Base-by-base conservation (phyloP, 2,888 invertebrate species). In the Epirrhoe alternata region DNA sequence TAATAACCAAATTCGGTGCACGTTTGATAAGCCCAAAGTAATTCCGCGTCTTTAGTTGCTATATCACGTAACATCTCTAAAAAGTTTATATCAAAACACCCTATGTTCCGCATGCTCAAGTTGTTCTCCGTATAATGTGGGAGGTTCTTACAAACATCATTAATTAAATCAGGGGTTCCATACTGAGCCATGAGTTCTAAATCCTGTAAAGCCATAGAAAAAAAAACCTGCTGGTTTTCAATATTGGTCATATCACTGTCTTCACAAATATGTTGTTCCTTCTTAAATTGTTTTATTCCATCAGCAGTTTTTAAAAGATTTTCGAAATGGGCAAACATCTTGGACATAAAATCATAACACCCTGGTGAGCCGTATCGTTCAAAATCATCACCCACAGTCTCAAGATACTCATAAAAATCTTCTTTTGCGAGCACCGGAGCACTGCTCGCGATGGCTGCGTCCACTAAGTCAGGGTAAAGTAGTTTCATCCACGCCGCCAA, bases 1-100 rank as follows among this genome's bases (percentile, higher is more conserved):
- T 93, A 97, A 80, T 95, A 97, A 33, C 96, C 96, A 78, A 95
- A 97, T 86, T 97, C 97, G 4, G 95, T 95, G 84, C 97, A 97
- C 0, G 96, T 96, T 85, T 97, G 97, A 80, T 96, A 96, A 0
- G 87, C 88, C 97, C 97, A 97, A 35, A 1, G 5, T 8, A 35
- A 35, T 8, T 88, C 78, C 1, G 77, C 73, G n/a, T 47, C 14
- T 96, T n/a, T 14, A 70, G 66, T 81, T 4, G 76, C 66, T 54
- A 77, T 81, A 57, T 84, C 78, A 17, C 68, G 61, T 61, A 91
- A 79, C 76, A 86, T 79, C 14, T 73, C 73, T 58, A 87, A 80
- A 53, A 90, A 92, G 66, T 86, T 84, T 24, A 85, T 86, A 66
- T 84, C 77, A 47, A 74, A 78, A 72, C 92, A 92, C 17, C 76